These are phyloP conservation scores for Luffia ferchaultella DNA, from an alignment of 2,888 invertebrate species.

Conservation along the genomic window DNA sequence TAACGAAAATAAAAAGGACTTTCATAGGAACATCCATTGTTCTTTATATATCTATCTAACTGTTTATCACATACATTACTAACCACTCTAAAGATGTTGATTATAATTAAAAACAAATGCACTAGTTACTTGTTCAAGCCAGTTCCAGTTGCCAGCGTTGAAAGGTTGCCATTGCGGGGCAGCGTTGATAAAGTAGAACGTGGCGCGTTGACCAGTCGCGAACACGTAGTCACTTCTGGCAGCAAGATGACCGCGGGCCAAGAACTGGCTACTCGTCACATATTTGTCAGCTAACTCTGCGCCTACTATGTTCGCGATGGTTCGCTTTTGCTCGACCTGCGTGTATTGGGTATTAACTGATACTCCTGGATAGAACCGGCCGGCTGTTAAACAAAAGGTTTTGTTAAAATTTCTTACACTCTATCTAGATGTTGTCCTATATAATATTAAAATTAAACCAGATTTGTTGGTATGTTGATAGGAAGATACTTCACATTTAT, in stretches of 20 bases:
- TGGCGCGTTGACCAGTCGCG: slow-evolving; percentile 62
- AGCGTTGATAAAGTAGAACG: slow-evolving; percentile 71
- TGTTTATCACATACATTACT: no score
- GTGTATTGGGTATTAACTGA: slow-evolving; percentile 42
- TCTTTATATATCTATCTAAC: no score
- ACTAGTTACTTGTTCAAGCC: slow-evolving; percentile 54
- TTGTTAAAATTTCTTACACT: no score
- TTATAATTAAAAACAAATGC: no score
- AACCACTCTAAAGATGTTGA: no score
- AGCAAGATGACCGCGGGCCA: slow-evolving; percentile 69
- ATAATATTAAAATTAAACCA: no score
- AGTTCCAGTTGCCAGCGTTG: slow-evolving; percentile 68
- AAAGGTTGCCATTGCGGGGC: slow-evolving; percentile 74
- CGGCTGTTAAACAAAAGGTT: slow-evolving; percentile 47
- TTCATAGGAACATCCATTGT: no score
- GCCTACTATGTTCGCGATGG: slow-evolving; percentile 34
- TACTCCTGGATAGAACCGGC: slow-evolving; percentile 45
- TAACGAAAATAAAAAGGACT: no score
- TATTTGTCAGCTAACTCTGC: slow-evolving; percentile 43
- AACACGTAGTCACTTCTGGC: slow-evolving; percentile 71
- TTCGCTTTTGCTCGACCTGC: slow-evolving; percentile 35
- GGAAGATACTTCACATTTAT: no score
- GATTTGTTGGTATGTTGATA: no score
- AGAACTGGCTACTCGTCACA: slow-evolving; percentile 42
- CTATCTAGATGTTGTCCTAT: no score